Base-by-base conservation (phyloP, 2,888 invertebrate genomes). In the Neoscelio sp. region DNA sequence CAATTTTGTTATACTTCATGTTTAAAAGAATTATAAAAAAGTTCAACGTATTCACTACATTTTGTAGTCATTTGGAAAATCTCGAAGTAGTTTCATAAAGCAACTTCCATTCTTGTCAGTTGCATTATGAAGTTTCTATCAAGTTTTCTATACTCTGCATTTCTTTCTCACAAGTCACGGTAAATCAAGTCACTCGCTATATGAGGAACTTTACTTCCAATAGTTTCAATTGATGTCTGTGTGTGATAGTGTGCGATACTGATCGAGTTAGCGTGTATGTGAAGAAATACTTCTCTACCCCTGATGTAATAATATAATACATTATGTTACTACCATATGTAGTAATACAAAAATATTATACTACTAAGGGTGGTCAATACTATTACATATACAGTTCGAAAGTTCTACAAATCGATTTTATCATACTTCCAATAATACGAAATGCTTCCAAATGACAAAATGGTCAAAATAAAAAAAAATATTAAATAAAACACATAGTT, bases 201-300 rank as follows among this genome's bases (percentile, higher is more conserved):
- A 67, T 71, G 71, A 65, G 65, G 52, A 78, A 65, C 71, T 78
- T 70, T 58, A 70, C 60, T 67, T 52, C 58, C 65, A 71, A 70
- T 65, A 65, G 64, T 77, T 77, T 71, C 65, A 71, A 77, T 65
- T 71, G 77, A 77, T 77, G 77, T 71, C 70, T 68, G 70, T 76
- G 48, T 42, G 56, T 70, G 62, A 77, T 64, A 77, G 64, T 70
- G 38, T 56, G 50, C 38, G 70, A 77, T 77, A 77, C 77, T 71
- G 77, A 77, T 77, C 77, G 65, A 58, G 52, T 46, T 56, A 46
- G 33, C 38, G 20, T 71, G 58, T 58, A 65, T 71, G 77, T 35
- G 52, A 44, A 71, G 65, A 65, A 65, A 71, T 60, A 71, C 35
- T 42, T 58, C 23, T n/a, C 46, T 38, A 54, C 62, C 56, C 70